Evolutionary conservation across 2,797 vertebrate genomes (phyloP).

Genomic region (Enteromius argenteus): DNA sequence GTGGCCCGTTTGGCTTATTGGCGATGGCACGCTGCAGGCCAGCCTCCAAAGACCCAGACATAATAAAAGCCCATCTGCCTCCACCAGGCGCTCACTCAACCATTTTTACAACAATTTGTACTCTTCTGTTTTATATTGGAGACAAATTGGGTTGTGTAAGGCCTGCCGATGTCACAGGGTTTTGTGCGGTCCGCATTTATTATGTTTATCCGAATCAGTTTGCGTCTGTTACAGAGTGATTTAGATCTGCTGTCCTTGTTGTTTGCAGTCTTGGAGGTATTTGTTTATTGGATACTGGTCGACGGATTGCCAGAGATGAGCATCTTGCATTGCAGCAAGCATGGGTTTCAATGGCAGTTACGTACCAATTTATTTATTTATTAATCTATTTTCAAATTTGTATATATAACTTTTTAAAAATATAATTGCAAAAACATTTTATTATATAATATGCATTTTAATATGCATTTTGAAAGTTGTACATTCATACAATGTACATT

Average conservation of each 20-base stretch:
- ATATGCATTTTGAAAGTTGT: too few species aligned
- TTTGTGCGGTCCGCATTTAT: slow-evolving; percentile 33
- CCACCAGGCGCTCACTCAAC: slow-evolving; percentile 33
- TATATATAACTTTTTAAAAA: too few species aligned
- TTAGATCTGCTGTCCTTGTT: slow-evolving; percentile 18
- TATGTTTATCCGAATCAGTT: slow-evolving; percentile 30
- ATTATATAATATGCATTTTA: too few species aligned
- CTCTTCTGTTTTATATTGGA: slow-evolving; percentile 26
- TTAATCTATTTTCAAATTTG: too few species aligned
- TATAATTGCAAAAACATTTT: too few species aligned
- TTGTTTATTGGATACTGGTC: not conserved
- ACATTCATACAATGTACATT: too few species aligned
- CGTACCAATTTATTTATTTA: too few species aligned
- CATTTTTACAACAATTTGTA: slow-evolving; percentile 41
- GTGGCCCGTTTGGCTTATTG: slow-evolving; percentile 51
- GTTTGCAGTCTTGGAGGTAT: not conserved
- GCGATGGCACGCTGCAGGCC: slow-evolving; percentile 36
- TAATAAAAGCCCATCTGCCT: slow-evolving; percentile 59
- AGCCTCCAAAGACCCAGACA: slow-evolving; percentile 53
- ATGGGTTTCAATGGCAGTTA: not conserved
- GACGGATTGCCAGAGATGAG: not conserved
- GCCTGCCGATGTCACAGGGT: not conserved
- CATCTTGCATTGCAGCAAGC: not conserved
- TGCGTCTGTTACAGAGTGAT: slow-evolving; percentile 17
- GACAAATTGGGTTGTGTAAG: slow-evolving; percentile 23